A percentile compares a stretch with the other conserved stretches of the same genome.
phyloP scores from a whole-genome alignment of 2,113 vertebrate species.

The Varanus salvator region DNA sequence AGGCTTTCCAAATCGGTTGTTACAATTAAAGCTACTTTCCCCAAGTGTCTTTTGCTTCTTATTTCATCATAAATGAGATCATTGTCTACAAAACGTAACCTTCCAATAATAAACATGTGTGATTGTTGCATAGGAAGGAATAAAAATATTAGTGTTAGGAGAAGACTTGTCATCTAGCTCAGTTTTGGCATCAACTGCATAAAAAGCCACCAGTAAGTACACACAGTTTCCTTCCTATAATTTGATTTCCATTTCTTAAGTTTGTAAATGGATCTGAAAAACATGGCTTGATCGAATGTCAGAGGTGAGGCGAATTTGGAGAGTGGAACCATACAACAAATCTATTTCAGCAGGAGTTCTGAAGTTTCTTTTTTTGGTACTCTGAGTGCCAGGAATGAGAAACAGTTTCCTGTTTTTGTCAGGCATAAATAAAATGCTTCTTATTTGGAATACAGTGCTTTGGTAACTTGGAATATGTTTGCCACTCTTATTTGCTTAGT shows the following conservation, averaged over 20 bases:
- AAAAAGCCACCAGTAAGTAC: not conserved
- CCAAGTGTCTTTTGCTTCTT: slow-evolving; percentile 33
- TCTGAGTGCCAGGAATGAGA: not conserved
- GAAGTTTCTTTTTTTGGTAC: not conserved
- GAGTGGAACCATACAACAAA: not conserved
- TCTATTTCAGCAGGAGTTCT: not conserved
- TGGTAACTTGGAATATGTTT: not conserved
- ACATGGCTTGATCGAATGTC: not conserved
- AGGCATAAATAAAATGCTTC: not conserved
- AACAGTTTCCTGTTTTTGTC: not conserved
- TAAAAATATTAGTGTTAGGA: slow-evolving; percentile 38
- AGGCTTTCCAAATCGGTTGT: not conserved
- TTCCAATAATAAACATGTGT: slow-evolving; percentile 29
- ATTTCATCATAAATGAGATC: slow-evolving; percentile 37
- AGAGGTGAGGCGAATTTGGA: not conserved
- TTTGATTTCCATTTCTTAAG: not conserved
- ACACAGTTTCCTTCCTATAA: not conserved
- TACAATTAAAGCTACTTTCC: slow-evolving; percentile 16
- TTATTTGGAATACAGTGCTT: not conserved
- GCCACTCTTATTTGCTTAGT: no score
- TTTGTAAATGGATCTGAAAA: slow-evolving; percentile 5
- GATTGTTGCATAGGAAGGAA: slow-evolving; percentile 33
- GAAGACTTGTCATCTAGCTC: slow-evolving; percentile 18
- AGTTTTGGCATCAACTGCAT: slow-evolving; percentile 3
- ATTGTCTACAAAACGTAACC: slow-evolving; percentile 41